Evolutionary conservation across 2,888 invertebrate genomes (phyloP).

Genomic region (Autographa pulchrina): DNA sequence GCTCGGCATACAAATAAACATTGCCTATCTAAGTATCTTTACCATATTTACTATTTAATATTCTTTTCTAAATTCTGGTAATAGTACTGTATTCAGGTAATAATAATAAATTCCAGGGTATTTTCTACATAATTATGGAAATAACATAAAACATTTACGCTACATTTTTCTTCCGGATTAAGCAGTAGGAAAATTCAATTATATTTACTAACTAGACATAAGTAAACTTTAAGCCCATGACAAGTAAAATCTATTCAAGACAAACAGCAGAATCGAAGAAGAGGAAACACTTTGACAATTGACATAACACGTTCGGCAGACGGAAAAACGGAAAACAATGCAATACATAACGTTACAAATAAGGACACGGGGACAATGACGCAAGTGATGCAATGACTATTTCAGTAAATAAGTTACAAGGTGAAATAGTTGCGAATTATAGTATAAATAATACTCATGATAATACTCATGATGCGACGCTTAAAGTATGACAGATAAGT

Average conservation of each 20-base stretch:
- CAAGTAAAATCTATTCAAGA: not conserved
- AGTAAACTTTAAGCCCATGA: not conserved
- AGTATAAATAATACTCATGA: slow-evolving; percentile 36
- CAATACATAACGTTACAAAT: slow-evolving; percentile 36
- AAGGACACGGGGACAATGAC: slow-evolving; percentile 46
- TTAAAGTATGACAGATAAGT: not conserved
- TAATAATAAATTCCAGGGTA: too few species aligned
- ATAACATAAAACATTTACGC: too few species aligned
- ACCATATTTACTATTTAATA: slow-evolving; percentile 8
- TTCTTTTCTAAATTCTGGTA: slow-evolving; percentile 24
- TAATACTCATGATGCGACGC: slow-evolving; percentile 20
- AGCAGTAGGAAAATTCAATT: too few species aligned
- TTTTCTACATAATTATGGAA: slow-evolving; percentile 33
- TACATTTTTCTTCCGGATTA: too few species aligned
- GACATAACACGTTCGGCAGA: slow-evolving; percentile 40
- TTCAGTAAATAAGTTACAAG: slow-evolving; percentile 49
- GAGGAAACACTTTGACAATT: slow-evolving; percentile 40
- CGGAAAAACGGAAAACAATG: slow-evolving; percentile 34
- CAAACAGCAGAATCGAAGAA: slow-evolving; percentile 10
- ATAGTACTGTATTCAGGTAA: too few species aligned
- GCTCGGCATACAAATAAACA: slow-evolving; percentile 52
- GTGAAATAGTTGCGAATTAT: slow-evolving; percentile 39
- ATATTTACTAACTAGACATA: not conserved
- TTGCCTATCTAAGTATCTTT: slow-evolving; percentile 32
- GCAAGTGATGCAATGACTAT: slow-evolving; percentile 38